Conservation (phyloP, 2,888 invertebrate species). For the Sesia apiformis region DNA sequence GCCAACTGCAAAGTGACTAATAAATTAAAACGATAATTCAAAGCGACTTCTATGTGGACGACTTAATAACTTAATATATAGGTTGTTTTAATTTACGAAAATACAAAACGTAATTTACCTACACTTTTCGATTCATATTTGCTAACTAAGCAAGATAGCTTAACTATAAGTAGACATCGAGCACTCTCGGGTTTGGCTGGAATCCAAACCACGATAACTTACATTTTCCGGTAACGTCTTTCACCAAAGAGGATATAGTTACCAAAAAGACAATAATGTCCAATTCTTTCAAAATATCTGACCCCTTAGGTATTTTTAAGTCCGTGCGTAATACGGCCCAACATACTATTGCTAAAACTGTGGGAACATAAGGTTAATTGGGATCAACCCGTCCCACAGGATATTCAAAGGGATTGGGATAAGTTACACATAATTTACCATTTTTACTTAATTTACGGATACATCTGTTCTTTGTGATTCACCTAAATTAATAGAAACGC, state of each 20-base stretch:
- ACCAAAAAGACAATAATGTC: conserved; percentile 14
- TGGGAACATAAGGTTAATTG: conserved; percentile 14
- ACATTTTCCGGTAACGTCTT: conserved; percentile 10
- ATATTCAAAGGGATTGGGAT: not conserved
- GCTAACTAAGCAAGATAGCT: conserved; percentile 4
- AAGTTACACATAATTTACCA: not conserved
- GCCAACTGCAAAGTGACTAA: conserved; percentile 3
- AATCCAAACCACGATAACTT: conserved; percentile 8
- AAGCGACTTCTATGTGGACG: conserved; percentile 11
- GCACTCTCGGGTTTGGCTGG: conserved; percentile 16
- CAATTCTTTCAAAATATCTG: conserved; percentile 11
- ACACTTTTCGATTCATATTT: conserved; percentile 5
- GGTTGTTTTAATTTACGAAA: conserved; percentile 10
- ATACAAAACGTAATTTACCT: conserved; percentile 8
- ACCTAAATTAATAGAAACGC: not conserved
- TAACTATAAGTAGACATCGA: conserved; percentile 14
- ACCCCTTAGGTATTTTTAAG: conserved; percentile 5
- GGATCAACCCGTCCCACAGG: conserved; percentile 12
- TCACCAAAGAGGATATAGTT: conserved; percentile 1
- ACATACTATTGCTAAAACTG: conserved; percentile 14
- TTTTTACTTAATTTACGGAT: not conserved
- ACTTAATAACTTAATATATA: conserved; percentile 6
- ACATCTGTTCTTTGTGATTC: not conserved
- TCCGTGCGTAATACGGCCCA: conserved; percentile 6
- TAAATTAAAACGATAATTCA: conserved; percentile 9